Evolutionary conservation across 2,888 invertebrate genomes (phyloP).

Genomic region (Drosophila nigritarsus): DNA sequence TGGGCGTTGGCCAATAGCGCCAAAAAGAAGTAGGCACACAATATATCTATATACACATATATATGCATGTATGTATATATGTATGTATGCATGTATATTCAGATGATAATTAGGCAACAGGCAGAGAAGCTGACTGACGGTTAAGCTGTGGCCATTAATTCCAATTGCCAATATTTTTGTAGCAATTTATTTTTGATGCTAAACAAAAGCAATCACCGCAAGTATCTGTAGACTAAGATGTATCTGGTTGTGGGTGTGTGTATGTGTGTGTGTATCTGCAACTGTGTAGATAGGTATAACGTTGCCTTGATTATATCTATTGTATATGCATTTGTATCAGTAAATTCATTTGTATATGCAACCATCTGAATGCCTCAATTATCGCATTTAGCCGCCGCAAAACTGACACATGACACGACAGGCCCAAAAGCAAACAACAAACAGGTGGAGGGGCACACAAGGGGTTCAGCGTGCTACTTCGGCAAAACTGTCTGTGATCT

Average conservation of each 20-base stretch:
- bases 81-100: conserved; percentile 15
- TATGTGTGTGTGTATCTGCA: not conserved
- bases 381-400: conserved; percentile 54
- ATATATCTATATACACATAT: not conserved
- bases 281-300: not conserved
- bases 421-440: conserved; percentile 37
- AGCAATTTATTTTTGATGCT: conserved; percentile 62
- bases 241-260: not conserved
- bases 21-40: conserved; percentile 14
- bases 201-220: conserved; percentile 48
- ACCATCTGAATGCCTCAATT: conserved; percentile 60
- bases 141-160: conserved; percentile 66
- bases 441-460: not conserved
- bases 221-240: conserved; percentile 7
- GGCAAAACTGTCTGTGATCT: conserved; percentile 64
- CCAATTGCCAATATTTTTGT: conserved; percentile 75
- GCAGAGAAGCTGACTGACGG: conserved; percentile 16
- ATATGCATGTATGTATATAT: not conserved
- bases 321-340: conserved; percentile 15
- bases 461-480: conserved; percentile 27
- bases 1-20: conserved; percentile 53
- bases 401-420: conserved; percentile 79
- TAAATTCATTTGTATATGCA: conserved; percentile 6
- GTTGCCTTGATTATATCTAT: conserved; percentile 1
- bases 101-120: conserved; percentile 57